These are phyloP conservation scores for Aethina tumida DNA, from an alignment of 1,140 invertebrate species.

Conservation along the genomic window DNA sequence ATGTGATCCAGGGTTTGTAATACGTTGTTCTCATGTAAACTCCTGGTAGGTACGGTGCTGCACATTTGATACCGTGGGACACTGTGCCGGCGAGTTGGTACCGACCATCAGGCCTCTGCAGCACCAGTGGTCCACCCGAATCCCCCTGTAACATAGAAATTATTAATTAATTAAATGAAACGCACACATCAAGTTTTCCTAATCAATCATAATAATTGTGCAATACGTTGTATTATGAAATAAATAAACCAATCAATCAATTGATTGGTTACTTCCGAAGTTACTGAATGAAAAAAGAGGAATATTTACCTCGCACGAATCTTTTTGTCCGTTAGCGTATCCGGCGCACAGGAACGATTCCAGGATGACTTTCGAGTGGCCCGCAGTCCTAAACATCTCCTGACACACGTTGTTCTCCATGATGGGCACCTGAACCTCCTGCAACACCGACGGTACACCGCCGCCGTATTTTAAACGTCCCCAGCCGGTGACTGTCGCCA, in stretches of 20 bases:
- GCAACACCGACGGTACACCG: conserved; percentile 76
- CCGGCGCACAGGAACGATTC: conserved; percentile 90
- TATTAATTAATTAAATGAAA: conserved; percentile 2
- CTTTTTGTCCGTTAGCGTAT: conserved; percentile 83
- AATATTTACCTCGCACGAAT: conserved; percentile 85
- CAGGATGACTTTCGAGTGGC: conserved; percentile 77
- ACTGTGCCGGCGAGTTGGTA: conserved; percentile 89
- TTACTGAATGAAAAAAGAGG: too few relatives aligned
- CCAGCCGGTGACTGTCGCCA: conserved; percentile 75
- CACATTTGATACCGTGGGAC: conserved; percentile 92
- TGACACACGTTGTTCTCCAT: conserved; percentile 87
- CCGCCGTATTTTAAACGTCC: conserved; percentile 62
- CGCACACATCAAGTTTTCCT: neutral
- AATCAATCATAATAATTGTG: too few relatives aligned
- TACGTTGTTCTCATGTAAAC: conserved; percentile 89
- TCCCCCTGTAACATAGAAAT: conserved; percentile 60
- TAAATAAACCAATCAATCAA: too few relatives aligned
- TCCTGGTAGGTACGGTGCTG: conserved; percentile 77
- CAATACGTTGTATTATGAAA: too few relatives aligned
- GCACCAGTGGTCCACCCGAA: conserved; percentile 82
- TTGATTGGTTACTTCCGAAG: too few relatives aligned
- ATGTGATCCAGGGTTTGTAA: conserved; percentile 83
- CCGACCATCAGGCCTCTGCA: conserved; percentile 70
- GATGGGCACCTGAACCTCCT: conserved; percentile 87
- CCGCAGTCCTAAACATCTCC: conserved; percentile 85